Base-by-base conservation (phyloP, 92 coral and sea anemone genomes). In the Pocillopora grandis region DNA sequence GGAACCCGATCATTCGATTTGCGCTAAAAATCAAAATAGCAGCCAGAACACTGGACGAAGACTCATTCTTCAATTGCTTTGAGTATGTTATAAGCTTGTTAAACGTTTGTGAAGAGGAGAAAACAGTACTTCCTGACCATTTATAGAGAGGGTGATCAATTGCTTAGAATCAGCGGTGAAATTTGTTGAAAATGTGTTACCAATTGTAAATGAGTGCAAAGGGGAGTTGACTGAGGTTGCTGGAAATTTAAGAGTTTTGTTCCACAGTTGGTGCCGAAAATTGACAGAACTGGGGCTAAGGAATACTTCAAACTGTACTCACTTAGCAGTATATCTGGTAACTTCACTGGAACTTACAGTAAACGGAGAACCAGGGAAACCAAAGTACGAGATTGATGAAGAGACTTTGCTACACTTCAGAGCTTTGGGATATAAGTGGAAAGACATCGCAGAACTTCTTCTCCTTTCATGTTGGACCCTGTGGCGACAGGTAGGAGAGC, bases 391-490 rank as follows among this genome's bases (percentile, higher is more conserved):
- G 58, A 89, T 89, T 55, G 87, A 92, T 20, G 83, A 92, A 68
- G 95, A 92, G 68, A 84, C 90, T 71, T 84, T 89, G 71, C 83
- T 89, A 69, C 82, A 92, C 79, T 84, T 92, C 79, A 83, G 92
- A 80, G 81, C 72, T 79, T 89, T 91, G 58, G 92, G 92, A 79
- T 89, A 88, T 78, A 85, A 80, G 82, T 91, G 95, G 92, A 85
- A 81, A 88, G 90, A 88, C 76, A 91, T 91, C 48, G 92, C 94
- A 57, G 80, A 85, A 19, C 90, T 89, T 36, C 87, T 91, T 35
- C 87, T 91, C 62, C 90, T 91, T 56, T 91, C 92, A 35, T 88
- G 90, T 68, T 88, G 95, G 90, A 91, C 95, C 33, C 16, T 89
- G 52, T 91, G 95, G 92, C 89, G 92, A 58, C 86, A 90, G 21